These are phyloP conservation scores for Papilio protenor DNA, from an alignment of 2,888 invertebrate genomes.

Conservation along the genomic window DNA sequence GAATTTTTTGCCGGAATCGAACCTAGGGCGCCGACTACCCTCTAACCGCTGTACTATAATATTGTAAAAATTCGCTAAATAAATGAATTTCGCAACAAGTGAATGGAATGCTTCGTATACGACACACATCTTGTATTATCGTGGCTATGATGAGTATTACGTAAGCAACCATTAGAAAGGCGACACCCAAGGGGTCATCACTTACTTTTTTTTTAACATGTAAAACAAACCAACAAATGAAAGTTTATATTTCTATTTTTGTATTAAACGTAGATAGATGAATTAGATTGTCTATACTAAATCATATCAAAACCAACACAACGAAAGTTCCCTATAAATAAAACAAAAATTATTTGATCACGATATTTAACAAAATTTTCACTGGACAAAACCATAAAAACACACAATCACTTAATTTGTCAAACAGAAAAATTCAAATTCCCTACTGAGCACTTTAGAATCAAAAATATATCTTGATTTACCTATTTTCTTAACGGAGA, in stretches of 20 bases:
- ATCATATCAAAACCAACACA: too few species aligned
- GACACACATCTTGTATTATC: slow-evolving; percentile 42
- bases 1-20: background rate
- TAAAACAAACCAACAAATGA: slow-evolving; percentile 11
- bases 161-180: slow-evolving; percentile 61
- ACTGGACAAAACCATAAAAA: background rate
- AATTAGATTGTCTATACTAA: too few species aligned
- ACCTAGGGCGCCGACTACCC: background rate
- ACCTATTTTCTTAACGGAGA: background rate
- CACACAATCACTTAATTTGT: background rate
- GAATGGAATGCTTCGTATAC: slow-evolving; percentile 36
- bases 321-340: background rate
- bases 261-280: too few species aligned
- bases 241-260: slow-evolving; percentile 1
- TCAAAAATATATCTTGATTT: background rate
- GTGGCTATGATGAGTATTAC: slow-evolving; percentile 54
- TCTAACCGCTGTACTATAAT: background rate
- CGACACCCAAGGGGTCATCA: slow-evolving; percentile 51
- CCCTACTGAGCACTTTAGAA: background rate
- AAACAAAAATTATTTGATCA: background rate
- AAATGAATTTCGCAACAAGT: slow-evolving; percentile 15
- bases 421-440: background rate
- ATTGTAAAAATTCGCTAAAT: background rate
- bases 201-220: slow-evolving; percentile 41
- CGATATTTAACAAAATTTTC: too few species aligned